phyloP scores from a whole-genome alignment of 2,113 vertebrate genomes.

The Ciconia boyciana region DNA sequence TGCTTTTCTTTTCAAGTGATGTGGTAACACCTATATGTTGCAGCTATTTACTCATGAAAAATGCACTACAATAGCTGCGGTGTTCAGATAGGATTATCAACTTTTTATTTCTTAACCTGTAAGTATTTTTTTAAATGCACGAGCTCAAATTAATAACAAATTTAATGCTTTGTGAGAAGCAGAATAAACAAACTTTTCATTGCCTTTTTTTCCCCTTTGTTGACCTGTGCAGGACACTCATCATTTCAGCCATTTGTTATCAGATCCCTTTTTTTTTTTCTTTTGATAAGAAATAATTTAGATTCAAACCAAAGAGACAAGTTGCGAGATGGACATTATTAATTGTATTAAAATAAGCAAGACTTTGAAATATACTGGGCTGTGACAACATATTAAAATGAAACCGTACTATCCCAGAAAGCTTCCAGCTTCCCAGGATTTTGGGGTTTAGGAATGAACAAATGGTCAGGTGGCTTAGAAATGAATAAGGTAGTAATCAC shows the following conservation, averaged over 20 bases:
- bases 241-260: not conserved
- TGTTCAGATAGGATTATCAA: not conserved
- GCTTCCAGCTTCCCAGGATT: not conserved
- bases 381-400: not conserved
- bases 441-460: not conserved
- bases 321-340: not conserved
- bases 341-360: not conserved
- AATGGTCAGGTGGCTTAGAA: not conserved
- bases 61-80: not conserved
- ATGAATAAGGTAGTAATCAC: not conserved
- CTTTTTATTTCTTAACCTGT: not conserved
- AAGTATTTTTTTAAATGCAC: not conserved
- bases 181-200: not conserved
- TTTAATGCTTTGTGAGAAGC: not conserved
- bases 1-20: not conserved
- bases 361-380: not conserved
- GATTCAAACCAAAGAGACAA: not conserved
- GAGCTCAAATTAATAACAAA: not conserved
- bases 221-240: not conserved
- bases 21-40: not conserved
- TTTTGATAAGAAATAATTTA: not conserved
- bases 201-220: not conserved
- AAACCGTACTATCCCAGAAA: not conserved
- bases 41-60: not conserved
- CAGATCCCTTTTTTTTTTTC: accelerated